Evolutionary conservation across 2,797 vertebrate genomes (phyloP), one percentile per base, ranked within the genome.

Genomic region (Scolopax bukidnonensis): DNA sequence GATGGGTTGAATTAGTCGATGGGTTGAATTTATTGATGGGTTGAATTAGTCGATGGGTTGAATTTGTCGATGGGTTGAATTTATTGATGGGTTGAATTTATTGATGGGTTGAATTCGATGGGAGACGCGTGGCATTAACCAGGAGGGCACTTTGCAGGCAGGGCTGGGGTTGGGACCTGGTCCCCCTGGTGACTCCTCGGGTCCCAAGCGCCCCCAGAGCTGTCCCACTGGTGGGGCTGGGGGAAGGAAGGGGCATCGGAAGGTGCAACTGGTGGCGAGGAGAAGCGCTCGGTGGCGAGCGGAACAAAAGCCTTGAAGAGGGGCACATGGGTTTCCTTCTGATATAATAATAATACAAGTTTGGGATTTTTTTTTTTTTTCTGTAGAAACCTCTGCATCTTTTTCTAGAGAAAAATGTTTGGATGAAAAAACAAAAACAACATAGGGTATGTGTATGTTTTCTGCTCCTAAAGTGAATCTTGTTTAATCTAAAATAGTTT

Each of bases 91-190:
- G 40, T 40, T 40, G 36, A 36, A 36, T 36, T 36, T 9, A 9
- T 36, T 9, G 36, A 36, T 36, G 36, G 9, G 36, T 36, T 36
- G 40, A 40, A 12, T 30, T 2, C 0, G 20, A 9, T 4, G 2
- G 38, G 19, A 36, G 51, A 28, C 8, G 3, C 1, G 16, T 10
- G 24, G 43, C 16, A 0, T 15, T 17, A 4, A 7, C 4, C 7
- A 11, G 41, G 53, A 27, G 56, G 3, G 7, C 6, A 1, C 48
- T 9, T 4, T 4, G 18, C 30, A 9, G 53, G 1, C 36, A 1
- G 6, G 43, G 64, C 53, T 36, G 30, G 9, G 38, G 60, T 41
- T 11, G 20, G 45, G 45, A 43, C 25, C 38, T 61, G 59, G 36
- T 25, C 57, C 12, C 33, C 33, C 57, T 36, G 11, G 7, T 25